Base-by-base conservation (phyloP, 1,140 invertebrate species). In the Antheraea pernyi region DNA sequence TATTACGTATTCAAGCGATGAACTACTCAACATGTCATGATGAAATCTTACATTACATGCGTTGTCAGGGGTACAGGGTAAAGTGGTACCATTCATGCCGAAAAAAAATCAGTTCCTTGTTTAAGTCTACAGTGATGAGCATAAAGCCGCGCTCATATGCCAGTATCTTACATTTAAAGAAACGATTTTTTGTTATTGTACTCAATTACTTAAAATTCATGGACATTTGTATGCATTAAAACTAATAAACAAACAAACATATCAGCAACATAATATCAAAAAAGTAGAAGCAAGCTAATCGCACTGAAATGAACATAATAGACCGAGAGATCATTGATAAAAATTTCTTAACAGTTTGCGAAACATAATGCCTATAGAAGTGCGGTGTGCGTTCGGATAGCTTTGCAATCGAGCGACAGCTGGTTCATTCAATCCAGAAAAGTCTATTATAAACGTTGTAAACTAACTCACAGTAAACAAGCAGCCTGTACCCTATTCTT, bases 351-450 rank as follows among this genome's bases (percentile, higher is more conserved):
- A 59, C 42, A 59, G 22, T 73, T 73, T 67, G 68, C 69, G 67
- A 73, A 76, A 73, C 59, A 71, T 60, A 73, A 69, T 67, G 67
- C 62, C 67, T 72, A 71, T 69, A 69, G 68, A 69, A 66, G 70
- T 67, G 60, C 53, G 59, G 68, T 72, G 76, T 73, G 69, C 70
- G 70, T 64, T 53, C 6, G 16, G 46, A n/a, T 53, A 16, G 76
- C 59, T 69, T 71, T 71, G 71, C 63, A 70, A 67, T 53, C 66
- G 60, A 37, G 65, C 65, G 65, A 65, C 80, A 76, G 77, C 73
- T 75, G 75, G 68, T 78, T 76, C 80, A 81, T 81, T 81, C 74
- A 81, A 63, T 67, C 71, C 67, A 76, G 30, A 68, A 63, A 65
- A 36, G 63, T 53, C 37, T 19, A 48, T 48, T 19, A 10, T 19